phyloP scores from a whole-genome alignment of 2,113 vertebrate genomes.

The Neodontobutis hainanensis region DNA sequence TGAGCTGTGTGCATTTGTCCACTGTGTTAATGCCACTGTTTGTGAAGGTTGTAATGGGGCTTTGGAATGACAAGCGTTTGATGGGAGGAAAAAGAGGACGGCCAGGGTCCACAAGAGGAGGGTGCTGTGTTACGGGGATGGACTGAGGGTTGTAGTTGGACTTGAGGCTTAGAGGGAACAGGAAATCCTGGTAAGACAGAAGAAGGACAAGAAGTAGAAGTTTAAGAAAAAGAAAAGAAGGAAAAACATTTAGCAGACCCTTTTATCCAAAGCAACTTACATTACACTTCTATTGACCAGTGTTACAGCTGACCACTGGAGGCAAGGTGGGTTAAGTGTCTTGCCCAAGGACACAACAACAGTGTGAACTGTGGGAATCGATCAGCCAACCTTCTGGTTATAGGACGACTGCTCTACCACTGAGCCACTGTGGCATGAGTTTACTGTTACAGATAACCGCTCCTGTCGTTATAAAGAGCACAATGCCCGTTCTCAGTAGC shows the following conservation, averaged over 20 bases:
- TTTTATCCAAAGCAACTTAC: no score
- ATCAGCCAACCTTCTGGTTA: no score
- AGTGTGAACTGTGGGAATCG: no score
- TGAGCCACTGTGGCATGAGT: no score
- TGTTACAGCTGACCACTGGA: no score
- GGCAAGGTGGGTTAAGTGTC: no score
- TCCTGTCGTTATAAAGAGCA: no score
- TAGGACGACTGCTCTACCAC: no score
- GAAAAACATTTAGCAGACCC: neutral
- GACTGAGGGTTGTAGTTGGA: conserved; percentile 29
- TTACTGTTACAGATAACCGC: neutral
- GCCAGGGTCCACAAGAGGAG: conserved; percentile 10
- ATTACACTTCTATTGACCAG: no score
- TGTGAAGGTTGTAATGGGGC: conserved; percentile 41
- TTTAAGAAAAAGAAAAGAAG: neutral
- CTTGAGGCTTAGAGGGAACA: conserved; percentile 69
- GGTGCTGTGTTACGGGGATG: neutral
- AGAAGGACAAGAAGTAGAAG: neutral
- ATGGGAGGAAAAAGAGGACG: conserved; percentile 69
- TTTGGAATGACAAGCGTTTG: conserved; percentile 60
- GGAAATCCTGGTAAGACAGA: conserved; percentile 70
- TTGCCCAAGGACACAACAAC: no score
- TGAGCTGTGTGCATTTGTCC: conserved; percentile 14
- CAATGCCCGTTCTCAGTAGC: no score
- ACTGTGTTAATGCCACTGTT: conserved; percentile 20